Percentiles rank a stretch among this genome's conserved stretches.
phyloP scores from a whole-genome alignment of 2,888 invertebrate genomes.

The Aphodius granarius region DNA sequence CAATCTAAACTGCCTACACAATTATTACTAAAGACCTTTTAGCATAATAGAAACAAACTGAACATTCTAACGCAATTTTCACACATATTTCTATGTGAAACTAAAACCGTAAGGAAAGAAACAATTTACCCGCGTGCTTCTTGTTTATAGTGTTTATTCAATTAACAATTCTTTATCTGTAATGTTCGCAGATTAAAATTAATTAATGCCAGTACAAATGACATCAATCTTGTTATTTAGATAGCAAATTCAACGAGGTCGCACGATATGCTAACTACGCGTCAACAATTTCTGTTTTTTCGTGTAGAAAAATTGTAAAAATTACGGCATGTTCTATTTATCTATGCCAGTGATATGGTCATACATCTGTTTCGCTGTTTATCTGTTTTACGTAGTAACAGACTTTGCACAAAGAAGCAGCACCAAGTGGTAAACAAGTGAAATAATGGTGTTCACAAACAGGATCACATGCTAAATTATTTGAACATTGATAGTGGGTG shows the following conservation, averaged over 20 bases:
- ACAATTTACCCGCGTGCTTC: background rate
- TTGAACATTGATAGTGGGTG: background rate
- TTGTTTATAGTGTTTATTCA: background rate
- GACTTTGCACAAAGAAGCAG: background rate
- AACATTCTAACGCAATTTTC: background rate
- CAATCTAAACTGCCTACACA: background rate
- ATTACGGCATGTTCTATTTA: background rate
- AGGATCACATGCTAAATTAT: background rate
- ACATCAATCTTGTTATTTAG: background rate
- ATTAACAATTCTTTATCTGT: background rate
- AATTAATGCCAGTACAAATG: background rate
- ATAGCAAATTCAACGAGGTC: background rate
- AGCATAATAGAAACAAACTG: background rate
- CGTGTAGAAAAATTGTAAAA: background rate
- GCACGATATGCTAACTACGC: background rate
- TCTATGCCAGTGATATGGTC: background rate
- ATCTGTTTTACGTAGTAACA: background rate
- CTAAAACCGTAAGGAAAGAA: too few relatives aligned
- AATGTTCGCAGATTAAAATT: background rate
- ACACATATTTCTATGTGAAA: background rate
- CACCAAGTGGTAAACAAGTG: background rate
- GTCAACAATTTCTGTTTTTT: background rate
- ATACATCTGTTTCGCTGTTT: too few relatives aligned
- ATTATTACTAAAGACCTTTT: background rate
- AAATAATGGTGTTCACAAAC: background rate